These are phyloP conservation scores for Cinara cedri DNA, from an alignment of 2,888 invertebrate species.

Conservation along the genomic window DNA sequence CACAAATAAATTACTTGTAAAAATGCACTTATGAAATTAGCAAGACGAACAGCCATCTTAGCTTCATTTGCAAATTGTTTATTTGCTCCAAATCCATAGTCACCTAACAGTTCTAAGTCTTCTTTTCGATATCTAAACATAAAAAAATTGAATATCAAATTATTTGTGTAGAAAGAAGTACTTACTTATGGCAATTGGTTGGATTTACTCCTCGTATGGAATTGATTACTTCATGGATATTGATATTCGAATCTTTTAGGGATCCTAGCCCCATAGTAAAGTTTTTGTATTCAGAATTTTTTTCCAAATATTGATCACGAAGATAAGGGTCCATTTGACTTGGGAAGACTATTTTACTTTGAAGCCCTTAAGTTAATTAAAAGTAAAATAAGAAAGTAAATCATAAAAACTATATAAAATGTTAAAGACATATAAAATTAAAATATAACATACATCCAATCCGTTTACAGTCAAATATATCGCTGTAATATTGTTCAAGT, in stretches of 20 bases:
- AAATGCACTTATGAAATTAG: conserved; percentile 95
- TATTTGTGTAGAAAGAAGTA: conserved; percentile 57
- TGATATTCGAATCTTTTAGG: conserved; percentile 71
- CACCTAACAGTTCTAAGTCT: conserved; percentile 81
- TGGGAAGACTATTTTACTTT: conserved; percentile 84
- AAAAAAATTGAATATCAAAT: conserved; percentile 18
- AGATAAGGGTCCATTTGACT: conserved; percentile 74
- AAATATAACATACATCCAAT: conserved; percentile 82
- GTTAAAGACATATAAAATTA: background rate
- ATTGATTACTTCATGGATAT: conserved; percentile 78
- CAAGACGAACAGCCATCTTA: conserved; percentile 91
- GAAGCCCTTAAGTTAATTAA: conserved; percentile 71
- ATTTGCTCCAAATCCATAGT: conserved; percentile 83
- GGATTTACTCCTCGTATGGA: conserved; percentile 76
- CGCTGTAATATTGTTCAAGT: conserved; percentile 88
- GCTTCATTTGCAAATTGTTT: conserved; percentile 94
- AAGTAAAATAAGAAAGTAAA: background rate
- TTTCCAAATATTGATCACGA: conserved; percentile 76
- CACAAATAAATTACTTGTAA: conserved; percentile 71
- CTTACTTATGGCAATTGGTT: conserved; percentile 69
- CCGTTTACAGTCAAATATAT: conserved; percentile 82
- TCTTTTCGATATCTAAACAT: conserved; percentile 71
- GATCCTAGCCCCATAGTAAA: conserved; percentile 69
- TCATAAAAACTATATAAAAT: no score
- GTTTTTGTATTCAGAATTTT: conserved; percentile 75